phyloP scores from a whole-genome alignment of 2,113 vertebrate genomes.

The Corvus moneduloides region DNA sequence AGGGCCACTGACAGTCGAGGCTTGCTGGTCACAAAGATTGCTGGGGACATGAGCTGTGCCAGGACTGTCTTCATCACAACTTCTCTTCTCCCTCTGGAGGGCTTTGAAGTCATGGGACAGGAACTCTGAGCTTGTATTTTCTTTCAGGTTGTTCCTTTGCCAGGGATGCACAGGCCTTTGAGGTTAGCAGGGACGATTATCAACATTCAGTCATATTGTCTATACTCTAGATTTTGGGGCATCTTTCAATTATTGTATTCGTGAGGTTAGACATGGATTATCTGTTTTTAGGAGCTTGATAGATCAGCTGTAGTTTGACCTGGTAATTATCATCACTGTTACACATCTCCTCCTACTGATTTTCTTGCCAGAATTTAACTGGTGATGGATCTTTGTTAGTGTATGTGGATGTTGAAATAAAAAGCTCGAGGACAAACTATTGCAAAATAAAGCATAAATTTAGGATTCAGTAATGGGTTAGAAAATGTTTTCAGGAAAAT shows the following conservation, averaged over 20 bases:
- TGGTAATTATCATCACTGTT: background rate
- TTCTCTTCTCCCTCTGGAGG: background rate
- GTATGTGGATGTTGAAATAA: background rate
- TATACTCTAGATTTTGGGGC: background rate
- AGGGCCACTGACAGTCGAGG: background rate
- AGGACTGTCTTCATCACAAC: background rate
- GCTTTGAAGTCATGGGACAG: background rate
- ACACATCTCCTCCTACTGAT: background rate
- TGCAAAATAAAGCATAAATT: background rate
- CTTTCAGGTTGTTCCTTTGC: background rate
- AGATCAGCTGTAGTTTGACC: background rate
- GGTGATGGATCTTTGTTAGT: background rate
- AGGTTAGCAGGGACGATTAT: background rate
- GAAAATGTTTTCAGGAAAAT: background rate
- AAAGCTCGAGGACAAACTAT: background rate
- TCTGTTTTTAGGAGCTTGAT: background rate
- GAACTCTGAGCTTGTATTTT: background rate
- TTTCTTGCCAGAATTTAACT: background rate
- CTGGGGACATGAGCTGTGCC: background rate
- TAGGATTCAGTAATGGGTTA: background rate
- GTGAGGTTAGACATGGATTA: background rate
- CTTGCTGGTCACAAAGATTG: fast-evolving
- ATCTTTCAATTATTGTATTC: background rate
- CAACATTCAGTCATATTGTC: background rate
- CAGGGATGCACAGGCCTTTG: background rate